Evolutionary conservation across 2,797 vertebrate species (phyloP).

Genomic region (Channa striata): DNA sequence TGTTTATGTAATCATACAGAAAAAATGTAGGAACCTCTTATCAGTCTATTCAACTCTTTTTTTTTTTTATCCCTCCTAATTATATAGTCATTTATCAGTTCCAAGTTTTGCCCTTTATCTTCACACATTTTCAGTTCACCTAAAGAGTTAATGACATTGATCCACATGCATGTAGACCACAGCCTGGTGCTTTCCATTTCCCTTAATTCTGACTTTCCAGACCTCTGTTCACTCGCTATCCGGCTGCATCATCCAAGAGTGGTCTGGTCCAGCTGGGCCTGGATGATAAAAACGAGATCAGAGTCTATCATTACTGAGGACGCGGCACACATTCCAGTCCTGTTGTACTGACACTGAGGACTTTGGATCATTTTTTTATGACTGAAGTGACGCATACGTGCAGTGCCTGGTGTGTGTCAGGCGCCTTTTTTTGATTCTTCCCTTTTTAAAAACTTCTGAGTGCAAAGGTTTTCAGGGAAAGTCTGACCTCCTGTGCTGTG

Average conservation of each 20-base stretch:
- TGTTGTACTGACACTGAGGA: conserved; percentile 10
- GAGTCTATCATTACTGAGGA: conserved; percentile 88
- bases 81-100: neutral
- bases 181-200: neutral
- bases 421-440: neutral
- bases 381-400: conserved; percentile 22
- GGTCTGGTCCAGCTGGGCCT: conserved; percentile 89
- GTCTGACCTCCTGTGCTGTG: conserved; percentile 1
- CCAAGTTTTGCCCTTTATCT: neutral
- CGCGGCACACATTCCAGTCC: neutral
- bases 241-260: conserved; percentile 61
- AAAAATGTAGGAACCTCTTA: neutral
- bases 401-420: neutral
- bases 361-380: conserved; percentile 22
- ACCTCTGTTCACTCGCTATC: conserved; percentile 81
- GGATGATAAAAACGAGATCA: conserved; percentile 90
- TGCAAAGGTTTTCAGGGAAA: conserved; percentile 42
- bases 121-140: too few relatives aligned
- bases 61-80: neutral
- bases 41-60: neutral
- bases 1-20: neutral
- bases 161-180: too few relatives aligned
- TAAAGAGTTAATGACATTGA: too few relatives aligned
- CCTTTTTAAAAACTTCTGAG: neutral
- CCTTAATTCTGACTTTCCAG: conserved; percentile 87